Percentiles rank a stretch among this genome's conserved stretches.
phyloP scores from a whole-genome alignment of 2,797 vertebrate genomes.

The Poeciliopsis infans region DNA sequence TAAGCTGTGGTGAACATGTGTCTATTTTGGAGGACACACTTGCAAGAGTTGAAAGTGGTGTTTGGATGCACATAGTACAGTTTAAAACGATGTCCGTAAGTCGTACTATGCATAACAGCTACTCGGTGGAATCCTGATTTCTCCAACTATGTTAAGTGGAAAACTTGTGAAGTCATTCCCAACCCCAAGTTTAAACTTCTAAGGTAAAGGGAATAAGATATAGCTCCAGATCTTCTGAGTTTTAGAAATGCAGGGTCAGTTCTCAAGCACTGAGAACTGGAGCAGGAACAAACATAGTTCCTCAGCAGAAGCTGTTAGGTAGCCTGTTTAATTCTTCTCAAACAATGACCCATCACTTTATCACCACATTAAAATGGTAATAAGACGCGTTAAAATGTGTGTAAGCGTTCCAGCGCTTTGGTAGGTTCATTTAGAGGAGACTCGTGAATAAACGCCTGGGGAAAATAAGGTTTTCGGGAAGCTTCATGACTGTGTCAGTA shows the following conservation, averaged over 20 bases:
- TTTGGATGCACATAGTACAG: neutral
- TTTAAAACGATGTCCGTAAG: neutral
- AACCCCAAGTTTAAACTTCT: neutral
- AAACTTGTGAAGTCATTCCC: neutral
- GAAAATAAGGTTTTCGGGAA: neutral
- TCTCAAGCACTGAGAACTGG: slow-evolving; percentile 10
- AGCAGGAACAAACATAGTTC: slow-evolving; percentile 21
- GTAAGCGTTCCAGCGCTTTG: neutral
- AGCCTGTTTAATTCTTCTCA: slow-evolving; percentile 12
- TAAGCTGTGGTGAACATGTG: neutral
- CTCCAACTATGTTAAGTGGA: neutral
- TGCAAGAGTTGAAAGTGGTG: neutral
- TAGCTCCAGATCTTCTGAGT: slow-evolving; percentile 32
- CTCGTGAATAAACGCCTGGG: neutral
- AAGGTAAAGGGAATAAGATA: neutral
- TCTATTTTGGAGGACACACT: neutral
- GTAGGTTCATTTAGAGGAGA: neutral
- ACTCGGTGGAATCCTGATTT: neutral
- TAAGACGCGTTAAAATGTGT: slow-evolving; percentile 4
- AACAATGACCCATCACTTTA: neutral
- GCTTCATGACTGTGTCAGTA: neutral
- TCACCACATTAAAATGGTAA: too few species aligned
- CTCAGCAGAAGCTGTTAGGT: slow-evolving; percentile 16
- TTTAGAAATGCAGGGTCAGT: slow-evolving; percentile 39
- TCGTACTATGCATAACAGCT: neutral